Conservation (phyloP, 2,888 invertebrate genomes). For the Hedya salicella region DNA sequence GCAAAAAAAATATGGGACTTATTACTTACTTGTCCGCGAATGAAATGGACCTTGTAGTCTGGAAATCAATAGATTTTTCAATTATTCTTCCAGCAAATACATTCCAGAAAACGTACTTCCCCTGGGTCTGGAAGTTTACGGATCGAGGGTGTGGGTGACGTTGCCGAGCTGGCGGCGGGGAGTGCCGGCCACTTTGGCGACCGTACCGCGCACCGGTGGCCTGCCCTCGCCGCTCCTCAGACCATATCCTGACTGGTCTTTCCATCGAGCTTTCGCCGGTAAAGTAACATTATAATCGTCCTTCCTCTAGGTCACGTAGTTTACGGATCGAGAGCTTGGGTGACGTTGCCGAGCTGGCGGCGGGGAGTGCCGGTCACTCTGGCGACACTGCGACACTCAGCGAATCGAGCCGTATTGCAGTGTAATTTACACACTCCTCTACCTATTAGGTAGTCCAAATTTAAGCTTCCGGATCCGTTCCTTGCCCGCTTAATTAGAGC, state of each 20-base stretch:
- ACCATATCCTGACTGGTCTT: constrained; percentile 92
- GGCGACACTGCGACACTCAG: too few species aligned
- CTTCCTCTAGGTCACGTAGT: constrained; percentile 90
- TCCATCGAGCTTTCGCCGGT: constrained; percentile 79
- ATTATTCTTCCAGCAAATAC: constrained; percentile 76
- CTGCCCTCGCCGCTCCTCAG: constrained; percentile 85
- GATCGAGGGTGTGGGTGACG: constrained; percentile 89
- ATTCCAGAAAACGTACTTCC: constrained; percentile 90
- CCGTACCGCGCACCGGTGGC: constrained; percentile 85
- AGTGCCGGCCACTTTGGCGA: constrained; percentile 90
- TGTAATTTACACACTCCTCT: too few species aligned
- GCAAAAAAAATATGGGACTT: too few species aligned
- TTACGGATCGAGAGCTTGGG: constrained; percentile 87
- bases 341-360: constrained; percentile 91
- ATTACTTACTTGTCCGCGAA: too few species aligned
- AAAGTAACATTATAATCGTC: constrained; percentile 81
- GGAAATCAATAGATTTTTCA: not conserved
- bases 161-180: constrained; percentile 91
- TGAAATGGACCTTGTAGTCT: too few species aligned
- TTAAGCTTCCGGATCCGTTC: too few species aligned
- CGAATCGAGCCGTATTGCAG: too few species aligned
- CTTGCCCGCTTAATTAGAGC: too few species aligned
- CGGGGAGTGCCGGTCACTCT: constrained; percentile 90
- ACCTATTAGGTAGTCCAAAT: too few species aligned
- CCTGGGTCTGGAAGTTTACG: constrained; percentile 89